Conservation (phyloP, 2,888 invertebrate genomes). For the Hipparchia semele region DNA sequence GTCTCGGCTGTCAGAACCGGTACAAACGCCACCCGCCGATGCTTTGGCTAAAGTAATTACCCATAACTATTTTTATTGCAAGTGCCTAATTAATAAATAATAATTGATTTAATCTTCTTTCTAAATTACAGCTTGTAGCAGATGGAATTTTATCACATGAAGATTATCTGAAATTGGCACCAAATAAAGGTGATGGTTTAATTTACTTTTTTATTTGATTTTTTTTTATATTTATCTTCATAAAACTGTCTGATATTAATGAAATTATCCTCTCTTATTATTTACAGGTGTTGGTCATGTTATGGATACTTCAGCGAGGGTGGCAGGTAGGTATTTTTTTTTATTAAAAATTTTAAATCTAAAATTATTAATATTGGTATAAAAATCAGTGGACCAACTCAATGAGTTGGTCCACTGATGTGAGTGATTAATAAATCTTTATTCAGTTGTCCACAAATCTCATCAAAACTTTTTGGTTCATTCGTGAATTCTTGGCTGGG, state of each 20-base stretch:
- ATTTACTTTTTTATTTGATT: neutral
- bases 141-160: conserved; percentile 75
- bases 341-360: neutral
- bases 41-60: conserved; percentile 75
- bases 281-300: conserved; percentile 61
- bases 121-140: conserved; percentile 72
- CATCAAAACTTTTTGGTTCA: too few species aligned
- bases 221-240: neutral
- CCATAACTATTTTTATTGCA: neutral
- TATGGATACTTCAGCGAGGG: conserved; percentile 57
- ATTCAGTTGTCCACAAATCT: neutral
- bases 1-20: neutral
- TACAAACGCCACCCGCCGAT: conserved; percentile 59
- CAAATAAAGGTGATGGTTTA: conserved; percentile 64
- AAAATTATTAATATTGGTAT: neutral
- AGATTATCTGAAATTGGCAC: conserved; percentile 74
- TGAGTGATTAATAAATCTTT: too few species aligned
- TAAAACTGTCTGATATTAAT: neutral
- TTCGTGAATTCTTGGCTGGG: too few species aligned
- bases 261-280: conserved; percentile 34
- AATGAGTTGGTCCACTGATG: too few species aligned
- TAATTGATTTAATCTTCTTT: conserved; percentile 27
- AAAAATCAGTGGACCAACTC: too few species aligned
- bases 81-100: conserved; percentile 20
- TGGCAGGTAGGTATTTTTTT: conserved; percentile 59